Evolutionary conservation across 2,113 vertebrate species (phyloP), one percentile per base, ranked within the genome.

Genomic region (Tiliqua scincoides): DNA sequence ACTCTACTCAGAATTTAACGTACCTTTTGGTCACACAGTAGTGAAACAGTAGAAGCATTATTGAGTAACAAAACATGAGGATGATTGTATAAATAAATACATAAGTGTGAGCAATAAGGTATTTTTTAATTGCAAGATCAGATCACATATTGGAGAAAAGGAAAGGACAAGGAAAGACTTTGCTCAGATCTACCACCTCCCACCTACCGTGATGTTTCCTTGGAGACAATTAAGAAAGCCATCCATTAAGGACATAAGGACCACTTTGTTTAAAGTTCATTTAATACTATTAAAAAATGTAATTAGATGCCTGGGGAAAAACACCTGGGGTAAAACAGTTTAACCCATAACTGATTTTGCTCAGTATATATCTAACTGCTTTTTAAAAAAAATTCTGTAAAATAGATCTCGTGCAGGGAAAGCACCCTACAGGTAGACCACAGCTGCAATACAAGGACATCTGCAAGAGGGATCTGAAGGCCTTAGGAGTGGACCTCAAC

Each of bases 141-240:
- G 84, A 87, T 10, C 43, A 76, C 1, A 83, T 8, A 74, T 7
- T n/a, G 20, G 81, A 27, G 32, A n/a, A 10, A 78, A 23, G n/a
- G 40, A 75, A 85, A 3, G 11, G 61, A 86, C 15, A 90, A 87
- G 8, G 63, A 83, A 52, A 61, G 37, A 57, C 32, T 27, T 82
- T n/a, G 9, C 30, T 52, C 43, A 61, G 35, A 83, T 21, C 61
- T n/a, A 27, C 4, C 61, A 32, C 15, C 7, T 72, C 68, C 52
- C 67, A 72, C 54, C 54, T 57, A 57, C 67, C 37, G 32, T 59
- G 25, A 71, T 35, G 67, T 37, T 37, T 27, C 52, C 57, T 48
- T 71, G 67, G 52, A 71, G 67, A 57, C 57, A 71, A 72, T 37
- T n/a, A 71, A 57, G 43, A 54, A 82, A 71, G 21, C 21, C 18